Evolutionary conservation across 2,797 vertebrate species (phyloP).

Genomic region (Cichlasoma orientale): DNA sequence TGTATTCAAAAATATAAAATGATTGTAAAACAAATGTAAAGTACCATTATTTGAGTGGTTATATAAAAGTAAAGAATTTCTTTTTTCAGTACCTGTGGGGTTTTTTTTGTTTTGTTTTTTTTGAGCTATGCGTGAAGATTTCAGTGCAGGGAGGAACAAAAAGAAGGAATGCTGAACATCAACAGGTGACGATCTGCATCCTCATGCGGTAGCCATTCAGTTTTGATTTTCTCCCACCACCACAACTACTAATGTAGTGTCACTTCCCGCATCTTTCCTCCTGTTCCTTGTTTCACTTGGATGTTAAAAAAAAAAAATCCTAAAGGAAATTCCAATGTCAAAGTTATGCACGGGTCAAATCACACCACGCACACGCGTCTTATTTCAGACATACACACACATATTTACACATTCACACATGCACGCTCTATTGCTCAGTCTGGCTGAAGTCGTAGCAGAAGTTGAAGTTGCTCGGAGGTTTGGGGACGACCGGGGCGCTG

Average conservation of each 20-base stretch:
- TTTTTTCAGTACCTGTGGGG: not conserved
- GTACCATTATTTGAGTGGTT: constrained; percentile 36
- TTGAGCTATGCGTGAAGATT: not conserved
- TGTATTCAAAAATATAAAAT: constrained; percentile 49
- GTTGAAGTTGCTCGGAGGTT: constrained; percentile 93
- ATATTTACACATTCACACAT: constrained; percentile 55
- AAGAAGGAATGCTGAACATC: not conserved
- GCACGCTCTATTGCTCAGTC: constrained; percentile 83
- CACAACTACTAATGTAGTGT: not conserved
- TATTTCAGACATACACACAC: not conserved
- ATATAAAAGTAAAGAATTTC: not conserved
- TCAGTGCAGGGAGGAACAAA: not conserved
- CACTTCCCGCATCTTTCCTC: not conserved
- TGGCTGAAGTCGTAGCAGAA: constrained; percentile 97
- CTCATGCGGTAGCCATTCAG: not conserved
- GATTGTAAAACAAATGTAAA: constrained; percentile 27
- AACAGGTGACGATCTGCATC: not conserved
- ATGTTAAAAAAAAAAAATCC: not conserved
- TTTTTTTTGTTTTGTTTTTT: not conserved
- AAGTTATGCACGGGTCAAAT: constrained; percentile 25
- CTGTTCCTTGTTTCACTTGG: constrained; percentile 7
- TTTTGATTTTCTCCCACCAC: not conserved
- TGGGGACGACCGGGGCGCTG: constrained; percentile 87
- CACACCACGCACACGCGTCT: not conserved
- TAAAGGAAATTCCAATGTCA: not conserved